These are phyloP conservation scores for Trachymyrmex septentrionalis DNA, from an alignment of 1,140 invertebrate species.

Conservation along the genomic window DNA sequence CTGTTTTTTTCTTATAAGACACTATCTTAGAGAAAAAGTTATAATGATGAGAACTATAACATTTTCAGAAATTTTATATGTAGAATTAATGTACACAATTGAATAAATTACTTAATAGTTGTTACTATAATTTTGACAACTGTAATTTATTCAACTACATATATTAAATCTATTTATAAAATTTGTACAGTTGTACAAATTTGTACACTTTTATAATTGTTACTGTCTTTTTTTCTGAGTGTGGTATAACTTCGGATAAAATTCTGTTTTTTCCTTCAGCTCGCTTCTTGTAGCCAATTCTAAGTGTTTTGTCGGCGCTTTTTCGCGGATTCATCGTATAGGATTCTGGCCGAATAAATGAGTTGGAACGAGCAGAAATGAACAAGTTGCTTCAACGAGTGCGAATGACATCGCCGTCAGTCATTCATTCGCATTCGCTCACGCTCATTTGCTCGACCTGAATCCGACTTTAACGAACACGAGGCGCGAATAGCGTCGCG, in stretches of 20 bases:
- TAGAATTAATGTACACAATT: too few species aligned
- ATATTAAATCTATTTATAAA: too few species aligned
- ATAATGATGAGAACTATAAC: too few species aligned
- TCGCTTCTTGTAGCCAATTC: background rate
- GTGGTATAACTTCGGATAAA: background rate
- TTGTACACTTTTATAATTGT: too few species aligned
- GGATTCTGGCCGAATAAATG: background rate
- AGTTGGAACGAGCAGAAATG: background rate
- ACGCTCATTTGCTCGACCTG: background rate
- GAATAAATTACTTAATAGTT: too few species aligned
- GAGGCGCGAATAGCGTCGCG: background rate
- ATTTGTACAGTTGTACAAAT: too few species aligned
- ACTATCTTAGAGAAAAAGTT: too few species aligned
- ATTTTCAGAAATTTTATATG: too few species aligned
- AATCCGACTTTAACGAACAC: background rate
- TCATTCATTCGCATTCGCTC: background rate
- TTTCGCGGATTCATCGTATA: background rate
- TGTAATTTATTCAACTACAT: too few species aligned
- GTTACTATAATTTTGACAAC: too few species aligned
- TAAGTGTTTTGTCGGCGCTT: background rate
- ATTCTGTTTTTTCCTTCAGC: background rate
- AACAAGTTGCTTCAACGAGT: background rate
- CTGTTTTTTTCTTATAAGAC: background rate
- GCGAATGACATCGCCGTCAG: background rate
- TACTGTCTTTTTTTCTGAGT: too few species aligned